Evolutionary conservation across 2,113 vertebrate species (phyloP).

Genomic region (Pituophis catenifer): DNA sequence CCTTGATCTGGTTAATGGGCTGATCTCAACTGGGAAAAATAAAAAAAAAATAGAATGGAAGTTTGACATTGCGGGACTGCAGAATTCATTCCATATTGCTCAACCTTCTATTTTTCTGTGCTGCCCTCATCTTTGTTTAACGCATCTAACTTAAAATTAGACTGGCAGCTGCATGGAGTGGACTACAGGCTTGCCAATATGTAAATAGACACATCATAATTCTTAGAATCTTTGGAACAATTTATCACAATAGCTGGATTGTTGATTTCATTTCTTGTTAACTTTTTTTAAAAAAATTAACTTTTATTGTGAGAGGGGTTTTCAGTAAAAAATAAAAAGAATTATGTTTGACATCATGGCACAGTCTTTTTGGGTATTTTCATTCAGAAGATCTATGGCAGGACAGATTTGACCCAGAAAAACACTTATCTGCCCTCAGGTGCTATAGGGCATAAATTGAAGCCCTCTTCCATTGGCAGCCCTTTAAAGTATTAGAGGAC

Average conservation of each 20-base stretch:
- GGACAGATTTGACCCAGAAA: background rate
- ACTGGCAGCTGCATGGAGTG: background rate
- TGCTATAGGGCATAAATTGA: background rate
- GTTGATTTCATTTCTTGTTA: background rate
- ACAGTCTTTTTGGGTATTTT: background rate
- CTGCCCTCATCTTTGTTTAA: background rate
- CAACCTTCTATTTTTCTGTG: background rate
- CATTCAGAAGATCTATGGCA: background rate
- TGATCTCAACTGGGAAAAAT: background rate
- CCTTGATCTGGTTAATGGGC: background rate
- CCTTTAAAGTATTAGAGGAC: background rate
- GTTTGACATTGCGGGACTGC: background rate
- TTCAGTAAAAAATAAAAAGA: background rate
- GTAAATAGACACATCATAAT: background rate
- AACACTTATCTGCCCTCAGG: background rate
- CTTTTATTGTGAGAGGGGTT: background rate
- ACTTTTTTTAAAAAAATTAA: too few species aligned
- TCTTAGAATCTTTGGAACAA: background rate
- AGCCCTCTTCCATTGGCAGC: too few species aligned
- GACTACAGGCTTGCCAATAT: background rate
- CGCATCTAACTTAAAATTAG: background rate
- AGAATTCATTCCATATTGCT: background rate
- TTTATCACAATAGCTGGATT: background rate
- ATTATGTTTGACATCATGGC: background rate
- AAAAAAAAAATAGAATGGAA: too few species aligned